Conservation (phyloP, 2,888 invertebrate genomes). For the Cephus spinipes region DNA sequence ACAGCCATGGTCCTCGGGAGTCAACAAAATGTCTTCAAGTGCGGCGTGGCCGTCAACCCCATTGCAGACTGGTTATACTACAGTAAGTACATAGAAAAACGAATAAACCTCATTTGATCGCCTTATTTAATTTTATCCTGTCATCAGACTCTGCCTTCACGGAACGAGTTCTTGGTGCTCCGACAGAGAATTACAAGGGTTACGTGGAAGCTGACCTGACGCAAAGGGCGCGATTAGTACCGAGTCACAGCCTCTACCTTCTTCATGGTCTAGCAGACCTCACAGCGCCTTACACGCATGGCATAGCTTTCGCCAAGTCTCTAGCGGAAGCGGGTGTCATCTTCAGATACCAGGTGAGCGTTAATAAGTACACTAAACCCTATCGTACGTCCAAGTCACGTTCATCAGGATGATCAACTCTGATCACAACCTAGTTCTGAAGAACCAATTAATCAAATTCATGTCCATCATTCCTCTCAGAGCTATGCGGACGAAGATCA, state of each 20-base stretch:
- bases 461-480: constrained; percentile 68
- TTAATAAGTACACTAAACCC: not conserved
- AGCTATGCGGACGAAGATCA: constrained; percentile 95
- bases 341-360: constrained; percentile 88
- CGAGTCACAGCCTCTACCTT: constrained; percentile 87
- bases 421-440: no score
- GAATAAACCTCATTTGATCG: not conserved
- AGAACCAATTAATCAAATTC: no score
- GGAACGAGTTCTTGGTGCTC: constrained; percentile 91
- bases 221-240: constrained; percentile 88
- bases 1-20: constrained; percentile 91
- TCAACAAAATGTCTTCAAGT: constrained; percentile 87
- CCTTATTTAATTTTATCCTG: constrained; percentile 32
- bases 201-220: constrained; percentile 95
- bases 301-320: constrained; percentile 88
- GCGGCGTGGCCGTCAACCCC: constrained; percentile 94
- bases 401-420: no score
- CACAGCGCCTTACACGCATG: constrained; percentile 94
- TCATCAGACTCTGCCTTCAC: constrained; percentile 93
- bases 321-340: constrained; percentile 89
- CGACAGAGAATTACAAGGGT: constrained; percentile 88
- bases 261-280: constrained; percentile 94
- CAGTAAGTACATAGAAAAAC: constrained; percentile 74
- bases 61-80: constrained; percentile 97
- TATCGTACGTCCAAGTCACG: no score